Evolutionary conservation across 2,888 invertebrate genomes (phyloP).

Genomic region (Atrina japonica): DNA sequence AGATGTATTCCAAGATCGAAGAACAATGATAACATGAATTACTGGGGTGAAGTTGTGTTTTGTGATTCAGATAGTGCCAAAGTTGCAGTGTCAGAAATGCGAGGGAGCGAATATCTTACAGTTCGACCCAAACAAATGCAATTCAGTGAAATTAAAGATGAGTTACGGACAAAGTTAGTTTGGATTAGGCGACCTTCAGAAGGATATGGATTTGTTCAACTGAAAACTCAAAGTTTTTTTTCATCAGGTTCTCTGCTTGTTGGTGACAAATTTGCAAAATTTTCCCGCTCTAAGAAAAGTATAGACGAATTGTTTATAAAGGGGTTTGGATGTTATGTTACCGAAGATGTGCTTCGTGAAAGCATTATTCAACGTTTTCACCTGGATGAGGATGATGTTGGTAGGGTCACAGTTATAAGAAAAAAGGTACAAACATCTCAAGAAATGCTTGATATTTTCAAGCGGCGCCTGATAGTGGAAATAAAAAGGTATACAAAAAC

Average conservation of each 20-base stretch:
- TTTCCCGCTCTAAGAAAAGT: slow-evolving; percentile 22
- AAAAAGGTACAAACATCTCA: slow-evolving; percentile 8
- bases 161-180: slow-evolving; percentile 46
- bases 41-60: slow-evolving; percentile 69
- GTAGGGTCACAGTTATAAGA: slow-evolving; percentile 20
- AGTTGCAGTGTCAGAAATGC: slow-evolving; percentile 47
- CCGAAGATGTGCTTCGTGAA: slow-evolving; percentile 39
- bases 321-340: slow-evolving; percentile 22
- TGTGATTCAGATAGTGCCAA: slow-evolving; percentile 40
- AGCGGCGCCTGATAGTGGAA: slow-evolving; percentile 5
- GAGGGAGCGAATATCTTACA: slow-evolving; percentile 25
- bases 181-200: slow-evolving; percentile 63
- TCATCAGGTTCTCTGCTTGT: neutral
- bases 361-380: slow-evolving; percentile 12
- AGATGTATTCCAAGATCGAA: slow-evolving; percentile 38
- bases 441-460: slow-evolving; percentile 22
- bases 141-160: slow-evolving; percentile 1
- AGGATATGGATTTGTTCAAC: slow-evolving; percentile 60
- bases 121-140: slow-evolving; percentile 1
- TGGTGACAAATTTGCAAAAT: neutral
- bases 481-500: slow-evolving; percentile 29
- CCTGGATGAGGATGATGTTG: slow-evolving; percentile 16
- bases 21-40: slow-evolving; percentile 23
- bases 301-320: slow-evolving; percentile 22
- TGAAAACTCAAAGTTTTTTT: slow-evolving; percentile 19